phyloP scores from a whole-genome alignment of 2,113 vertebrate species.

The Nematolebias whitei region DNA sequence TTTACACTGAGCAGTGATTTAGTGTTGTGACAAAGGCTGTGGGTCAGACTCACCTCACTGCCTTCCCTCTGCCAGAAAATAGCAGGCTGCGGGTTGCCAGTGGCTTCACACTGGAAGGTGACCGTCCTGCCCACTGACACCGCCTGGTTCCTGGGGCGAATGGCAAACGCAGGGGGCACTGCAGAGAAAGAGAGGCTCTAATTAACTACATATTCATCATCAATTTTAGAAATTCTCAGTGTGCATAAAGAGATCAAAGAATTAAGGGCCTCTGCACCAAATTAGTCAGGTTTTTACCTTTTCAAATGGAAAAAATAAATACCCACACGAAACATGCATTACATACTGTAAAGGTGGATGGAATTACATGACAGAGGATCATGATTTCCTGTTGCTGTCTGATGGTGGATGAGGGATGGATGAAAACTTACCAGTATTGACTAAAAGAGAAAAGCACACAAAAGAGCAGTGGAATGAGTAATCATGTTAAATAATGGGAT shows the following conservation, averaged over 20 bases:
- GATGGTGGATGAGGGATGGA: slow-evolving; percentile 84
- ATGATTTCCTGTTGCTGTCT: slow-evolving; percentile 81
- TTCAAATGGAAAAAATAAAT: slow-evolving; percentile 16
- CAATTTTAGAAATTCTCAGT: slow-evolving; percentile 14
- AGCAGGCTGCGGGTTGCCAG: slow-evolving; percentile 92
- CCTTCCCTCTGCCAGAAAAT: slow-evolving; percentile 97
- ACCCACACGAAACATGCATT: slow-evolving; percentile 71
- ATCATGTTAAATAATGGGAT: slow-evolving; percentile 7
- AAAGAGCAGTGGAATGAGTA: slow-evolving; percentile 63
- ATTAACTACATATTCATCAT: slow-evolving; percentile 38
- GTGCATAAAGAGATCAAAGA: slow-evolving; percentile 6
- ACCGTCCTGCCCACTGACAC: slow-evolving; percentile 88
- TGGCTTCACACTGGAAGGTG: slow-evolving; percentile 93
- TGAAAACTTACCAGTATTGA: slow-evolving; percentile 97
- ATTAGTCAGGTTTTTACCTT: slow-evolving; percentile 29
- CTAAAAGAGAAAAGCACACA: slow-evolving; percentile 85
- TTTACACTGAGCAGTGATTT: slow-evolving; percentile 33
- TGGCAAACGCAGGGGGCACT: slow-evolving; percentile 92
- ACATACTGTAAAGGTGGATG: slow-evolving; percentile 87
- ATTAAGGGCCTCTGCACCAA: not conserved
- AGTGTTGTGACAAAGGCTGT: slow-evolving; percentile 29
- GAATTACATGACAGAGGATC: slow-evolving; percentile 83
- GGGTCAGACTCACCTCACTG: slow-evolving; percentile 86
- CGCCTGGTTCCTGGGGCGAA: slow-evolving; percentile 92
- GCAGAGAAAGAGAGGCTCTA: slow-evolving; percentile 42